Evolutionary conservation across 2,113 vertebrate species (phyloP).

Genomic region (Pyxicephalus adspersus): DNA sequence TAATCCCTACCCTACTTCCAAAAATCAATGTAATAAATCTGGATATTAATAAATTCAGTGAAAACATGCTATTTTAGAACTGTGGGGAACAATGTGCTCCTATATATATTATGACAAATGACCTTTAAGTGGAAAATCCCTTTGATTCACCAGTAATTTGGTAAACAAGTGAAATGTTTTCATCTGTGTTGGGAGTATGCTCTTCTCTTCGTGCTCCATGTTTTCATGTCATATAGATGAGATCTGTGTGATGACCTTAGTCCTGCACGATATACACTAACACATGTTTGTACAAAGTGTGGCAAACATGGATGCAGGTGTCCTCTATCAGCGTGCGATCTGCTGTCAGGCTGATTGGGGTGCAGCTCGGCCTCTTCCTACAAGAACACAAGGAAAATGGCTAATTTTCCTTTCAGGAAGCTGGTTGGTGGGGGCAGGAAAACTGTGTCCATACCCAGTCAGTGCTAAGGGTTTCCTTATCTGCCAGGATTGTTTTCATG

Average conservation of each 20-base stretch:
- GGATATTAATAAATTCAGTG: no score
- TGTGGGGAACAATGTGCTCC: no score
- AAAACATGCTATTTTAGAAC: no score
- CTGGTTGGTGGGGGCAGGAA: conserved; percentile 73
- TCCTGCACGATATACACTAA: neutral
- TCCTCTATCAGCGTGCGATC: conserved; percentile 59
- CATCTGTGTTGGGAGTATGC: neutral
- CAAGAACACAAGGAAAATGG: conserved; percentile 72
- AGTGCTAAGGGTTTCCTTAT: conserved; percentile 61
- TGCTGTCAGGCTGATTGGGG: conserved; percentile 60
- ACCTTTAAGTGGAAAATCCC: neutral
- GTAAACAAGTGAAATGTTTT: conserved; percentile 2
- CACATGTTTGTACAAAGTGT: neutral
- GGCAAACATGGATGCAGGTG: conserved; percentile 66
- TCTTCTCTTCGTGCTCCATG: neutral
- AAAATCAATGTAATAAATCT: no score
- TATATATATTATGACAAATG: no score
- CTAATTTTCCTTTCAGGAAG: conserved; percentile 77
- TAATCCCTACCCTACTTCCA: no score
- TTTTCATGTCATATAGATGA: neutral
- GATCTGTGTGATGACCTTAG: conserved; percentile 6
- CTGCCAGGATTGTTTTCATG: conserved; percentile 61
- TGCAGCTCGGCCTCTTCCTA: conserved; percentile 67
- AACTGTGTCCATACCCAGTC: conserved; percentile 67
- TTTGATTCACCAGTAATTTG: neutral